Evolutionary conservation across 2,888 invertebrate species (phyloP).

Genomic region (Ectemnius continuus): DNA sequence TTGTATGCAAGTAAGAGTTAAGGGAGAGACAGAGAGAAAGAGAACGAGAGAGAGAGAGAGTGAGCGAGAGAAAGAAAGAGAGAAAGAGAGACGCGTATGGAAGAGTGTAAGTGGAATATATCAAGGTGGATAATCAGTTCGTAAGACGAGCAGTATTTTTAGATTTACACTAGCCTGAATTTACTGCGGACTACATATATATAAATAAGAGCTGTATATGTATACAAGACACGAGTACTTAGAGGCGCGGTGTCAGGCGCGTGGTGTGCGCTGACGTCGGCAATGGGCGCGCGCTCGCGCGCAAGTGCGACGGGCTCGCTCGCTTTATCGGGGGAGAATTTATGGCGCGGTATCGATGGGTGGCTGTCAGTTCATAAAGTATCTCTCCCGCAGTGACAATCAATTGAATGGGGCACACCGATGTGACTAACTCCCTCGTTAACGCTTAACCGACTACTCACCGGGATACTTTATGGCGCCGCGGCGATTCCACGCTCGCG

Average conservation of each 20-base stretch:
- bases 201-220: conserved; percentile 47
- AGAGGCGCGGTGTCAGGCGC: conserved; percentile 23
- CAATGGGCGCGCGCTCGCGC: conserved; percentile 19
- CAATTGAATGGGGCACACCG: neutral
- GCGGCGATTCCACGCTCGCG: too few relatives aligned
- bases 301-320: conserved; percentile 28
- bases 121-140: conserved; percentile 56
- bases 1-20: conserved; percentile 67
- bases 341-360: neutral
- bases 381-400: conserved; percentile 6
- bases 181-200: conserved; percentile 66
- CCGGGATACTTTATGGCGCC: conserved; percentile 1
- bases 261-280: too few relatives aligned
- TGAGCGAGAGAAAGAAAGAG: conserved; percentile 18
- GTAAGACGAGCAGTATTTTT: conserved; percentile 76
- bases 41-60: conserved; percentile 6
- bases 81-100: conserved; percentile 3
- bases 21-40: conserved; percentile 4
- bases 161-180: conserved; percentile 72
- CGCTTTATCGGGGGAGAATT: neutral
- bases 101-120: neutral
- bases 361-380: conserved; percentile 4
- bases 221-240: conserved; percentile 54
- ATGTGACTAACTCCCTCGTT: conserved; percentile 1
- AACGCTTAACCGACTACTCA: neutral